phyloP scores from a whole-genome alignment of 2,113 vertebrate genomes.

The Motacilla tschutschensis region DNA sequence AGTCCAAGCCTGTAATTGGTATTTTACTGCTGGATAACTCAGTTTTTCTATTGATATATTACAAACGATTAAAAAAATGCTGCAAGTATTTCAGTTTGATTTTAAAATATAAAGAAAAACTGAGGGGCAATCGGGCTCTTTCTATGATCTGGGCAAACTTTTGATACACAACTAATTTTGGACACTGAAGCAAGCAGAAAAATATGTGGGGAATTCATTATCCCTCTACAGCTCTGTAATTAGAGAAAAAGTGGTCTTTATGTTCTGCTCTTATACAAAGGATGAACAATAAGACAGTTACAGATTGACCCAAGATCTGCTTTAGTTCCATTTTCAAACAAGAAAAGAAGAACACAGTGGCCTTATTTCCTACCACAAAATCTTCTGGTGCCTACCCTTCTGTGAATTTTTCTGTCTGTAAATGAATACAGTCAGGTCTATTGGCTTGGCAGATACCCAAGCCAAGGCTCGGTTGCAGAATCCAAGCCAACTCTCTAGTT shows the following conservation, averaged over 20 bases:
- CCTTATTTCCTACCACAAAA: constrained; percentile 23
- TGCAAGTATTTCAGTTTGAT: background rate
- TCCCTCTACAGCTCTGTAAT: background rate
- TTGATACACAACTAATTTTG: background rate
- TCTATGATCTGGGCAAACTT: background rate
- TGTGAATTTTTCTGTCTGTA: constrained; percentile 30
- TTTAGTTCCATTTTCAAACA: constrained; percentile 11
- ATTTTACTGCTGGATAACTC: background rate
- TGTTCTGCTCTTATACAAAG: background rate
- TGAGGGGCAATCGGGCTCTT: background rate
- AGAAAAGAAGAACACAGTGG: constrained; percentile 21
- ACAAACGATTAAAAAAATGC: background rate
- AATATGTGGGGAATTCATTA: background rate
- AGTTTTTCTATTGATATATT: background rate
- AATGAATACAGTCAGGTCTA: constrained; percentile 17
- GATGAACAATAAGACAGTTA: background rate
- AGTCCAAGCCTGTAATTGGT: background rate
- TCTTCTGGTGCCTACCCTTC: constrained; percentile 1
- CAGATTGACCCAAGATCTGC: background rate
- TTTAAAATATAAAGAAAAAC: background rate
- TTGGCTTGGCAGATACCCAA: constrained; percentile 26
- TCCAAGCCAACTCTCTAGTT: constrained; percentile 27
- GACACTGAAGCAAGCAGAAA: background rate
- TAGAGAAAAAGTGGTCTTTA: background rate
- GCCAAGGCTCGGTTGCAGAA: background rate